Conservation (phyloP, 2,888 invertebrate species). For the Parnassius apollo region DNA sequence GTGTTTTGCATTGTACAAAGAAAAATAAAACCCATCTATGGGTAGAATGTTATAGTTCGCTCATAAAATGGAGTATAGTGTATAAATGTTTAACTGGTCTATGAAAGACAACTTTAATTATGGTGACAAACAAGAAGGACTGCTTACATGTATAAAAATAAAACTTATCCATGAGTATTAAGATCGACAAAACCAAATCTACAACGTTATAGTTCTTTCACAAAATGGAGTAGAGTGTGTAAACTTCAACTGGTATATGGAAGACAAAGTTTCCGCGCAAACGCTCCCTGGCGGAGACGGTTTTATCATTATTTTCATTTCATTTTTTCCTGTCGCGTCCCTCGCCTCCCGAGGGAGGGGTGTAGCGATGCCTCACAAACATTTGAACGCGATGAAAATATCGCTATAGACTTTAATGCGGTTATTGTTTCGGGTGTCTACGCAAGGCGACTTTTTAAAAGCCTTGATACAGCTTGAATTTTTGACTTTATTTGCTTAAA, state of each 20-base stretch:
- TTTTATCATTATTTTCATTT: conserved; percentile 66
- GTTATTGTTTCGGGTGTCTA: conserved; percentile 32
- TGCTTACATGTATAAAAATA: too few species aligned
- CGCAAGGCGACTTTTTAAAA: not conserved
- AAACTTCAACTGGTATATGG: not conserved
- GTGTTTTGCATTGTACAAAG: too few species aligned
- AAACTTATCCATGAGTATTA: too few species aligned
- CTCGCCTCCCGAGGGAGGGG: conserved; percentile 34
- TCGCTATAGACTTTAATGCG: conserved; percentile 32
- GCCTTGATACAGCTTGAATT: not conserved
- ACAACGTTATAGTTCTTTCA: not conserved
- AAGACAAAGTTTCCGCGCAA: conserved; percentile 29
- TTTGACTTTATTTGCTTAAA: too few species aligned
- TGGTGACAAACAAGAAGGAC: too few species aligned
- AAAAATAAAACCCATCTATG: too few species aligned
- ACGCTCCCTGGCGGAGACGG: conserved; percentile 45
- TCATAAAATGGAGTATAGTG: not conserved
- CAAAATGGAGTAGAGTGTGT: not conserved
- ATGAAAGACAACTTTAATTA: conserved; percentile 15
- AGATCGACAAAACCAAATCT: too few species aligned
- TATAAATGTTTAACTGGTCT: not conserved
- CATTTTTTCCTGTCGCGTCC: conserved; percentile 40
- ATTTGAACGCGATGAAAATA: conserved; percentile 50
- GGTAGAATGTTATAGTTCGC: too few species aligned
- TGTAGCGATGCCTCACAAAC: conserved; percentile 59